Evolutionary conservation across 92 coral and sea anemone species (phyloP).

Genomic region (Heliopora coerulea): DNA sequence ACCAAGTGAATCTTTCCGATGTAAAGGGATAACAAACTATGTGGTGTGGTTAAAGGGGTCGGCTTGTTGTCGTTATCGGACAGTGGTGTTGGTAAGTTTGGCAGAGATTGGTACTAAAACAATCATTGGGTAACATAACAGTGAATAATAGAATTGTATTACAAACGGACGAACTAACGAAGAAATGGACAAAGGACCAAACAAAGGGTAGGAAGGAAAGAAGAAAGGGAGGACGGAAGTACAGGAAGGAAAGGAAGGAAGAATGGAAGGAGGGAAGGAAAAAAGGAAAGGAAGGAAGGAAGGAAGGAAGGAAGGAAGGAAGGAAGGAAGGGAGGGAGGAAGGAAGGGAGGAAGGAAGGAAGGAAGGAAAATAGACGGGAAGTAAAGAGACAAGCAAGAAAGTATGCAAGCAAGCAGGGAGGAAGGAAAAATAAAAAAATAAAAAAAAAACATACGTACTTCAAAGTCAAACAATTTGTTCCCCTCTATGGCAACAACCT

Average conservation of each 20-base stretch:
- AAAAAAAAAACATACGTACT: conserved; percentile 55
- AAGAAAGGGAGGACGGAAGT: not conserved
- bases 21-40: conserved; percentile 68
- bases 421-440: not conserved
- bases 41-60: conserved; percentile 54
- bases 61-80: not conserved
- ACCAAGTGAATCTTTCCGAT: conserved; percentile 85
- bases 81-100: not conserved
- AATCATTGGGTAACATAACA: not conserved
- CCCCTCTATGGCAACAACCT: conserved; percentile 89
- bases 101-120: conserved; percentile 33
- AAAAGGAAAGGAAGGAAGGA: conserved; percentile 16
- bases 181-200: not conserved
- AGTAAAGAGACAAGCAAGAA: not conserved
- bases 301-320: conserved; percentile 28
- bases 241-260: not conserved
- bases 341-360: conserved; percentile 26
- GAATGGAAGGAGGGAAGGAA: not conserved
- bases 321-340: conserved; percentile 23
- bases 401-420: not conserved
- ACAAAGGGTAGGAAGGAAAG: not conserved
- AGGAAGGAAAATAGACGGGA: conserved; percentile 9
- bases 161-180: not conserved
- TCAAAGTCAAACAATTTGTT: conserved; percentile 88
- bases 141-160: not conserved